These are phyloP conservation scores for Callospermophilus lateralis DNA, from an alignment of 2,113 vertebrate species.

Conservation along the genomic window DNA sequence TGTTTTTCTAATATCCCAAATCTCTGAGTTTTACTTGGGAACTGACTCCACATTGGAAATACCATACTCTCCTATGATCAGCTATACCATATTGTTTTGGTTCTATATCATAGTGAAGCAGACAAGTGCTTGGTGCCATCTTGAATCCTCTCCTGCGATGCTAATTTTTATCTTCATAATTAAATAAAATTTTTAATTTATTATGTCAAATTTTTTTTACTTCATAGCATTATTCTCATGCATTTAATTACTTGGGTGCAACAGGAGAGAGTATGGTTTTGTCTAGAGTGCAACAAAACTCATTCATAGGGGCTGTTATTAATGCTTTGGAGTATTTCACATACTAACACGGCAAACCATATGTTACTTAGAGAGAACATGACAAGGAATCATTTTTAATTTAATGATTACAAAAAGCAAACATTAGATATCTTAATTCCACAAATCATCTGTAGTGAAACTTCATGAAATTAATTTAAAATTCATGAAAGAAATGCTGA, in stretches of 20 bases:
- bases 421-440: not conserved
- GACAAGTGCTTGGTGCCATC: not conserved
- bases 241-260: not conserved
- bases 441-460: not conserved
- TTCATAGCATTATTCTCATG: not conserved
- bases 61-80: not conserved
- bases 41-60: not conserved
- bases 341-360: not conserved
- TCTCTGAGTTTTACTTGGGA: not conserved
- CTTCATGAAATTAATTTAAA: slow-evolving; percentile 13
- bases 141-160: not conserved
- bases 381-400: not conserved
- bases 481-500: slow-evolving; percentile 24
- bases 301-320: not conserved
- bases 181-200: not conserved
- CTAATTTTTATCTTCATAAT: not conserved
- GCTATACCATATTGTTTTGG: not conserved
- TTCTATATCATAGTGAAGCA: not conserved
- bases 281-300: not conserved
- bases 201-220: not conserved
- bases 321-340: not conserved
- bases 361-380: not conserved
- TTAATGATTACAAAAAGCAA: not conserved
- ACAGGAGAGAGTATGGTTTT: not conserved
- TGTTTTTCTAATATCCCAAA: not conserved